Base-by-base conservation (phyloP, 92 coral and sea anemone genomes). In the Meandrina meandrites region DNA sequence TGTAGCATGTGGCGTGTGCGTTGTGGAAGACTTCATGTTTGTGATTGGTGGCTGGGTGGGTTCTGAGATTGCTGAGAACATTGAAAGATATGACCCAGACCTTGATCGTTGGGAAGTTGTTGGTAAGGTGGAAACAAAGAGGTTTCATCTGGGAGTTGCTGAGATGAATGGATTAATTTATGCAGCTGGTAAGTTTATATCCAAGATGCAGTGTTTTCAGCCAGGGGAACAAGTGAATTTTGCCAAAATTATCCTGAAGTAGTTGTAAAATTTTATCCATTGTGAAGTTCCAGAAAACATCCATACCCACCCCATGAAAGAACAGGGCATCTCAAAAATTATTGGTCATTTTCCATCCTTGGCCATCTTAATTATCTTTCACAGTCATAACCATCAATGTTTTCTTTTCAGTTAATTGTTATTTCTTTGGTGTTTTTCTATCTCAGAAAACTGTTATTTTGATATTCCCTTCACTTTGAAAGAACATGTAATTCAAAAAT, bases 1-100 rank as follows among this genome's bases (percentile, higher is more conserved):
- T 30, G 98, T 94, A 7, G 98, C 98, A 0, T 93, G 96, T 70
- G 97, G 97, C 51, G 99, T 93, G 21, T 94, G 95, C 79, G 95
- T 92, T 24, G 93, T 95, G 19, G 96, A 93, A 80, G 96, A 91
- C 75, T 95, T 87, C 70, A 92, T 97, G 70, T 97, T 93, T 93
- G 97, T 97, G 54, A 91, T 97, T 81, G 99, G 99, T 58, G 99
- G 99, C 3, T 97, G 99, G 99, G 93, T 96, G 45, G 99, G 99
- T n/a, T 85, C 94, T n/a, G 94, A 91, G 87, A 93, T 97, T 48
- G 96, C 98, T 0, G 95, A 91, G 30, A 90, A 88, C 37, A 93
- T 97, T 90, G 99, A 95, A 58, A 90, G 93, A 21, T 97, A 97
- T 89, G 95, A 97, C 53, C 94, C 97, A 60, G 89, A 87, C 27